phyloP scores from a whole-genome alignment of 2,797 vertebrate genomes.

The Odontamblyopus lacepedii region DNA sequence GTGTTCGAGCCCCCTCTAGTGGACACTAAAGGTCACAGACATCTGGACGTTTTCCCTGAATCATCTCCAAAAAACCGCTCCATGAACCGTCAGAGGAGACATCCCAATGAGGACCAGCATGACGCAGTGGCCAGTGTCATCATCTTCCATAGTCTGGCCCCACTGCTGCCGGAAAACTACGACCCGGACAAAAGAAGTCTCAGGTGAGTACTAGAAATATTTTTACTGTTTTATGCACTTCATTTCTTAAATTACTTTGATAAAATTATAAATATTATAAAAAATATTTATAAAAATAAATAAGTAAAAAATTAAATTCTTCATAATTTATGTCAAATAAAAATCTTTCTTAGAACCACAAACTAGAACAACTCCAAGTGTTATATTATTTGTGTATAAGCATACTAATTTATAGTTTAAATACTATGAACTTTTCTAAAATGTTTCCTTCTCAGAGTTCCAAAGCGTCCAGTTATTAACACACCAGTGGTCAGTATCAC shows the following conservation, averaged over 20 bases:
- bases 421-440: background rate
- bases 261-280: too few relatives aligned
- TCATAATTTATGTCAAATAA: too few relatives aligned
- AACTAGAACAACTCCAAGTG: too few relatives aligned
- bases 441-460: conserved; percentile 77
- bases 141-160: conserved; percentile 91
- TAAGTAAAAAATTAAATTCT: too few relatives aligned
- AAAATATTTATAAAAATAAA: too few relatives aligned
- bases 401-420: background rate
- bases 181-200: conserved; percentile 94
- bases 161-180: conserved; percentile 87
- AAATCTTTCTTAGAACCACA: too few relatives aligned
- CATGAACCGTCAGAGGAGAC: conserved; percentile 77
- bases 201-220: conserved; percentile 69
- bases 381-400: too few relatives aligned
- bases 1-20: conserved; percentile 78
- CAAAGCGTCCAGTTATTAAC: conserved; percentile 94
- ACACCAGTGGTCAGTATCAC: conserved; percentile 93
- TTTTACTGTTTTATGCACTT: too few relatives aligned
- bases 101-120: conserved; percentile 79
- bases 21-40: conserved; percentile 72
- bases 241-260: too few relatives aligned
- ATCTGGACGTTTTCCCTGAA: conserved; percentile 71
- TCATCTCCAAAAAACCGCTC: conserved; percentile 63
- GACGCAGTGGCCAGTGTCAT: conserved; percentile 91